A percentile compares a stretch with the other conserved stretches of the same genome.
Conservation (phyloP, 2,888 invertebrate species). For the Campoplex nolae region DNA sequence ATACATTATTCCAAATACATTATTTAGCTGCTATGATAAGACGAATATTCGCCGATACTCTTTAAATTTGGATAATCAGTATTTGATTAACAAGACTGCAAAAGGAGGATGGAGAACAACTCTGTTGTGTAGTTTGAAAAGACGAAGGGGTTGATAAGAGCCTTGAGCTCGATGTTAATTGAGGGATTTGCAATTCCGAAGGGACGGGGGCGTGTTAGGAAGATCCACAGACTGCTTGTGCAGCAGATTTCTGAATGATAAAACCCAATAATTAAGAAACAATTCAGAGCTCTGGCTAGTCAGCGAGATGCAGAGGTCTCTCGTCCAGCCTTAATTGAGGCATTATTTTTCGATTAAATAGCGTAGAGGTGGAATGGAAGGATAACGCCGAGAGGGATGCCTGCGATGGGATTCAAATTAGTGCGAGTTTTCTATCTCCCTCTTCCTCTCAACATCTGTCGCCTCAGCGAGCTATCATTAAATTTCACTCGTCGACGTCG, state of each 20-base stretch:
- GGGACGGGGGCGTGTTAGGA: slow-evolving; percentile 22
- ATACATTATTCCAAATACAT: neutral
- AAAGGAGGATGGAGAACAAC: neutral
- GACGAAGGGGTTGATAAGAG: slow-evolving; percentile 37
- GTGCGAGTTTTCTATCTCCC: slow-evolving; percentile 72
- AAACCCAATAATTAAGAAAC: slow-evolving; percentile 79
- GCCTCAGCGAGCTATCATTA: slow-evolving; percentile 79
- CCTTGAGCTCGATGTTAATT: slow-evolving; percentile 59
- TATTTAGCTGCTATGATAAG: neutral
- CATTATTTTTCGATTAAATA: slow-evolving; percentile 82
- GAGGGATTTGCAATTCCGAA: slow-evolving; percentile 66
- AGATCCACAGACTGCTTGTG: slow-evolving; percentile 56
- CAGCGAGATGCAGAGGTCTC: slow-evolving; percentile 40
- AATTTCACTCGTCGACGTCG: slow-evolving; percentile 79
- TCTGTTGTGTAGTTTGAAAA: neutral
- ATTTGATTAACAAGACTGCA: slow-evolving; percentile 53
- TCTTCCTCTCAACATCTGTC: slow-evolving; percentile 79
- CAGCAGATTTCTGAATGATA: slow-evolving; percentile 69
- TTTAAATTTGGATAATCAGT: slow-evolving; percentile 47
- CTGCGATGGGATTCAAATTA: slow-evolving; percentile 82
- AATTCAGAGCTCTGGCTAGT: slow-evolving; percentile 74
- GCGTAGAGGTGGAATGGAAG: slow-evolving; percentile 60
- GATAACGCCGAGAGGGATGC: slow-evolving; percentile 59
- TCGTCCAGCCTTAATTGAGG: slow-evolving; percentile 76
- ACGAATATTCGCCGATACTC: slow-evolving; percentile 35